These are phyloP conservation scores for Lycocerus yunnanus DNA, from an alignment of 2,888 invertebrate genomes.

Conservation along the genomic window DNA sequence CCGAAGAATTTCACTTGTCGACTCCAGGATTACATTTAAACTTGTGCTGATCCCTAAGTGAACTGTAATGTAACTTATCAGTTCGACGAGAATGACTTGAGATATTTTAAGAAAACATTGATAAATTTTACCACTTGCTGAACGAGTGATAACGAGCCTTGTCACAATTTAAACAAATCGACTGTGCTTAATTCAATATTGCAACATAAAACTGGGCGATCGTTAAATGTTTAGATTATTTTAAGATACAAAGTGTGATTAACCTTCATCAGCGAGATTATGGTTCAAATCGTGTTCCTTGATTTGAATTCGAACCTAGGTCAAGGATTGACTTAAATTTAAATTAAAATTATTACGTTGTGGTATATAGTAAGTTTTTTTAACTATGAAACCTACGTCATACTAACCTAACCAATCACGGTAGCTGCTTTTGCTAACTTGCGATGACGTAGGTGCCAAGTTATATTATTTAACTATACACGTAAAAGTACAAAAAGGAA, in stretches of 20 bases:
- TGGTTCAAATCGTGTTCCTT: not conserved
- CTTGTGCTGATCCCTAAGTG: not conserved
- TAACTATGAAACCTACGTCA: too few relatives aligned
- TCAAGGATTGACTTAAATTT: too few relatives aligned
- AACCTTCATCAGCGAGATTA: not conserved
- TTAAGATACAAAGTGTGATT: not conserved
- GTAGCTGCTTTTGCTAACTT: too few relatives aligned
- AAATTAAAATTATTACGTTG: too few relatives aligned
- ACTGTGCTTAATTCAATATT: not conserved
- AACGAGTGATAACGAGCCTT: not conserved
- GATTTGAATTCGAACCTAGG: not conserved
- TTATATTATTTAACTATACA: too few relatives aligned
- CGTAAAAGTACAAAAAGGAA: too few relatives aligned
- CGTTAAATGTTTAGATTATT: not conserved
- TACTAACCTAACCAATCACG: too few relatives aligned
- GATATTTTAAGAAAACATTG: not conserved
- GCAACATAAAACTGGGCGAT: not conserved
- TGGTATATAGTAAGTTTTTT: too few relatives aligned
- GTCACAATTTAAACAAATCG: not conserved
- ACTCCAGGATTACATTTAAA: not conserved
- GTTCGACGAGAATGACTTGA: not conserved
- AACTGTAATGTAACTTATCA: slow-evolving; percentile 1
- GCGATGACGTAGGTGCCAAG: too few relatives aligned
- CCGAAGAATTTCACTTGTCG: not conserved
- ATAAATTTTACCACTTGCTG: not conserved